Evolutionary conservation across 2,888 invertebrate genomes (phyloP).

Genomic region (Cataglyphis livida): DNA sequence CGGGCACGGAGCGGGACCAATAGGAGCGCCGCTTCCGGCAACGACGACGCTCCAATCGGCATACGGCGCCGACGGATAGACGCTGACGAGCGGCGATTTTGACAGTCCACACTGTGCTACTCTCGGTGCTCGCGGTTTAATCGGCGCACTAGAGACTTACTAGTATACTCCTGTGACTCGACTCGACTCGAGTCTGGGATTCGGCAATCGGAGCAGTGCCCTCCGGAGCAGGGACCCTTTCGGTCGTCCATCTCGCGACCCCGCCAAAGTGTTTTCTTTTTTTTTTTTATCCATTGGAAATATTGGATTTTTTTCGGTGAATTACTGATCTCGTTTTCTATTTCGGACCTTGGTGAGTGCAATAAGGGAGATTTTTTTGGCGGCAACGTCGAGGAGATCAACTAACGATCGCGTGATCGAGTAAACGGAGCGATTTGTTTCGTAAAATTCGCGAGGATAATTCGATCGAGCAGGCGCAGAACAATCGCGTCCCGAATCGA

Average conservation of each 20-base stretch:
- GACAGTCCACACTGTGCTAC: conserved; percentile 77
- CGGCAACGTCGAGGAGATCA: neutral
- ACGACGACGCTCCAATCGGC: conserved; percentile 73
- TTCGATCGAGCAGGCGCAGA: neutral
- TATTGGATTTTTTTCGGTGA: conserved; percentile 13
- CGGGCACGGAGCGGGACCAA: conserved; percentile 65
- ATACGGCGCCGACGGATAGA: conserved; percentile 67
- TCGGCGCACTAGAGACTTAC: conserved; percentile 30
- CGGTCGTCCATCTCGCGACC: conserved; percentile 13
- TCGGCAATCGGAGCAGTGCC: conserved; percentile 45
- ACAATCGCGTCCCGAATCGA: neutral
- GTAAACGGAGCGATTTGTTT: neutral
- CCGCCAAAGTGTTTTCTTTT: conserved; percentile 12
- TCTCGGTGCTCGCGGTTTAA: conserved; percentile 53
- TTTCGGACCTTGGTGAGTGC: conserved; percentile 26
- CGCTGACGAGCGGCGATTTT: conserved; percentile 75
- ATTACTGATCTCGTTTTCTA: neutral
- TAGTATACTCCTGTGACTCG: neutral
- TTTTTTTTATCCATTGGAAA: neutral
- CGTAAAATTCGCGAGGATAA: neutral
- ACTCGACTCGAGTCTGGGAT: conserved; percentile 23
- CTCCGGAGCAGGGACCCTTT: conserved; percentile 7
- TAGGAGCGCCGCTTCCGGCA: conserved; percentile 73
- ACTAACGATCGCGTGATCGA: conserved; percentile 15
- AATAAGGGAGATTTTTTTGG: neutral